Percentiles rank a stretch among this genome's conserved stretches.
Evolutionary conservation across 2,113 vertebrate genomes (phyloP).

Genomic region (Oryzias javanicus): DNA sequence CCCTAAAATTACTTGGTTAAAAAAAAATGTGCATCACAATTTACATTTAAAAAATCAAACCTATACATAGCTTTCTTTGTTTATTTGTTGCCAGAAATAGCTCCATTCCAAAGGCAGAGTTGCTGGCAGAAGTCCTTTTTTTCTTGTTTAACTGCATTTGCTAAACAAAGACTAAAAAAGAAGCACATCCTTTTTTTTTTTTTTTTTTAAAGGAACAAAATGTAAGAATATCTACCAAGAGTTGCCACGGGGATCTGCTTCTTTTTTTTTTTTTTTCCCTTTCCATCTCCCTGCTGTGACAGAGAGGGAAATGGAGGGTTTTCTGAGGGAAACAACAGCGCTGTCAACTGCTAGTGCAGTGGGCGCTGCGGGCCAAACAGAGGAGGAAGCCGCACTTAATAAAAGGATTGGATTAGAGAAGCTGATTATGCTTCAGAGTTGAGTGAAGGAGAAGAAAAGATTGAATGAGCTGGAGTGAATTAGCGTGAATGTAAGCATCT

Average conservation of each 20-base stretch:
- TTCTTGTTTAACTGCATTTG: conserved; percentile 60
- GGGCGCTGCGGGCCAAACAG: conserved; percentile 54
- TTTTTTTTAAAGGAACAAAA: conserved; percentile 58
- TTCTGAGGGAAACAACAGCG: conserved; percentile 60
- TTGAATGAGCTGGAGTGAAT: conserved; percentile 21
- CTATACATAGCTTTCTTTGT: not conserved
- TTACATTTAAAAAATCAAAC: too few relatives aligned
- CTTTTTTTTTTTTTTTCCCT: conserved; percentile 61
- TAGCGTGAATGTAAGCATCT: conserved; percentile 27
- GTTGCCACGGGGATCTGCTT: conserved; percentile 59
- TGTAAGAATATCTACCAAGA: conserved; percentile 63
- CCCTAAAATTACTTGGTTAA: too few relatives aligned
- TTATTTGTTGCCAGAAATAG: conserved; percentile 48
- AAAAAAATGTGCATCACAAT: too few relatives aligned
- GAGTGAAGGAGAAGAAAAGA: conserved; percentile 48
- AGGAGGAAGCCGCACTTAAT: conserved; percentile 68
- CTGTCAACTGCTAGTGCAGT: conserved; percentile 60
- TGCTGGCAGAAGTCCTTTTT: conserved; percentile 47
- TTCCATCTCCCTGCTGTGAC: conserved; percentile 55
- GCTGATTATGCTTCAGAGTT: conserved; percentile 71
- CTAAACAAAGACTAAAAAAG: conserved; percentile 64
- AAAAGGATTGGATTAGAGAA: conserved; percentile 71
- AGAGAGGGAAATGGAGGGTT: conserved; percentile 29
- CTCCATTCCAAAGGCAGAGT: conserved; percentile 43
- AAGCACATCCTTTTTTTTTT: conserved; percentile 53